These are phyloP conservation scores for Furcifer pardalis DNA, from an alignment of 2,797 vertebrate genomes.

Conservation along the genomic window DNA sequence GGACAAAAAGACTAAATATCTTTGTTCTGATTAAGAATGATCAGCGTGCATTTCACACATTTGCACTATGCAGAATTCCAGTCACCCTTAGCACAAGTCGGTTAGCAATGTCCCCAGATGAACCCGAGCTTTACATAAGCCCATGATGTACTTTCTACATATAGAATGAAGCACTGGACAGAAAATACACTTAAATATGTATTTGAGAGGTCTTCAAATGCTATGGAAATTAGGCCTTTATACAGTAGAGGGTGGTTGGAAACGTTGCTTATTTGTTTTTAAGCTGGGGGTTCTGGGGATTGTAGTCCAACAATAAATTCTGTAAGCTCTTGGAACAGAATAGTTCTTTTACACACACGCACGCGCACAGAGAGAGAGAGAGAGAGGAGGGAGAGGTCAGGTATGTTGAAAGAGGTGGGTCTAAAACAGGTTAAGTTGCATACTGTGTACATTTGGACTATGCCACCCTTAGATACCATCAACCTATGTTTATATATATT, in stretches of 20 bases:
- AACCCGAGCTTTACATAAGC: neutral
- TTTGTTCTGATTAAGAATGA: neutral
- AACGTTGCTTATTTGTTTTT: neutral
- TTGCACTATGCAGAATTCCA: neutral
- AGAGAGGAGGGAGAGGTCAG: neutral
- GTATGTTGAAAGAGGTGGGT: neutral
- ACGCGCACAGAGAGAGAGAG: too few relatives aligned
- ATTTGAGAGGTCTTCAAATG: neutral
- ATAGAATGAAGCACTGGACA: neutral
- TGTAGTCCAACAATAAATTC: too few relatives aligned
- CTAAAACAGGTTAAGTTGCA: neutral
- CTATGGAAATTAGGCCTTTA: too few relatives aligned
- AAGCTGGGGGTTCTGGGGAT: too few relatives aligned
- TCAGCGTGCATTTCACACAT: neutral
- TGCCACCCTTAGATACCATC: too few relatives aligned
- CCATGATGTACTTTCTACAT: neutral
- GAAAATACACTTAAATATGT: neutral
- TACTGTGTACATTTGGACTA: too few relatives aligned
- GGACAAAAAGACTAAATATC: neutral
- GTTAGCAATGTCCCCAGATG: neutral
- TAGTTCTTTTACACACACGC: too few relatives aligned
- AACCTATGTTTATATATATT: too few relatives aligned
- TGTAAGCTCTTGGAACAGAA: neutral
- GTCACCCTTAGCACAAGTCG: neutral
- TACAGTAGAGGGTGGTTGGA: neutral